Conservation (phyloP, 2,888 invertebrate species). For the Adela reaumurella region DNA sequence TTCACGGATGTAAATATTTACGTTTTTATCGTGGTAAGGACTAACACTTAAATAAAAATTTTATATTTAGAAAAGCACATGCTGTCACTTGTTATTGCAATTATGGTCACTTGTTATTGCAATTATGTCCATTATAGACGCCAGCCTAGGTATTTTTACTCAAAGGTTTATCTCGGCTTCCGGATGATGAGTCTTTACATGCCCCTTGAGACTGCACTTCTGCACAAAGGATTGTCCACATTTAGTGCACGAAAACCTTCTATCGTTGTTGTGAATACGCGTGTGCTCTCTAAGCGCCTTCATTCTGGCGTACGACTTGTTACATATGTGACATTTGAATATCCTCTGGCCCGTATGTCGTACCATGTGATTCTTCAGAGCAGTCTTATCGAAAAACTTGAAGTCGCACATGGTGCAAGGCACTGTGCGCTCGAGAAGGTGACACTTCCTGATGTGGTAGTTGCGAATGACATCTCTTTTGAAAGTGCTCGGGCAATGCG, state of each 20-base stretch:
- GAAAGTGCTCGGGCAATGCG: slow-evolving; percentile 15
- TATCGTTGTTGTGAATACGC: slow-evolving; percentile 38
- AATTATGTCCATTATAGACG: no score
- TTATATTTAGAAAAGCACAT: no score
- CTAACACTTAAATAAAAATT: no score
- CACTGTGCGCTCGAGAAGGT: background rate
- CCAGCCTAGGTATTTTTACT: no score
- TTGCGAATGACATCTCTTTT: slow-evolving; percentile 9
- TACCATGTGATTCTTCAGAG: slow-evolving; percentile 26
- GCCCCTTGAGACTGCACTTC: slow-evolving; percentile 39
- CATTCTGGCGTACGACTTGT: slow-evolving; percentile 36
- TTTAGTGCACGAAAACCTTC: slow-evolving; percentile 29
- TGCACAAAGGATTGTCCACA: slow-evolving; percentile 40
- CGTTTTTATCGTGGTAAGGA: no score
- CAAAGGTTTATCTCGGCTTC: slow-evolving; percentile 11
- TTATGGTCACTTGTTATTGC: no score
- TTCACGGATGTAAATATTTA: no score
- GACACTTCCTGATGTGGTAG: background rate
- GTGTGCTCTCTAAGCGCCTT: slow-evolving; percentile 37
- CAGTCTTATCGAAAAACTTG: background rate
- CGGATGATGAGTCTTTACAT: slow-evolving; percentile 33
- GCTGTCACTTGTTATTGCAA: no score
- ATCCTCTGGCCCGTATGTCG: slow-evolving; percentile 33
- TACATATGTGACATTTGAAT: slow-evolving; percentile 33
- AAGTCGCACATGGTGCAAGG: background rate